A percentile compares a stretch with the other conserved stretches of the same genome.
Evolutionary conservation across 1,140 invertebrate species (phyloP).

Genomic region (Megalonaias nervosa): DNA sequence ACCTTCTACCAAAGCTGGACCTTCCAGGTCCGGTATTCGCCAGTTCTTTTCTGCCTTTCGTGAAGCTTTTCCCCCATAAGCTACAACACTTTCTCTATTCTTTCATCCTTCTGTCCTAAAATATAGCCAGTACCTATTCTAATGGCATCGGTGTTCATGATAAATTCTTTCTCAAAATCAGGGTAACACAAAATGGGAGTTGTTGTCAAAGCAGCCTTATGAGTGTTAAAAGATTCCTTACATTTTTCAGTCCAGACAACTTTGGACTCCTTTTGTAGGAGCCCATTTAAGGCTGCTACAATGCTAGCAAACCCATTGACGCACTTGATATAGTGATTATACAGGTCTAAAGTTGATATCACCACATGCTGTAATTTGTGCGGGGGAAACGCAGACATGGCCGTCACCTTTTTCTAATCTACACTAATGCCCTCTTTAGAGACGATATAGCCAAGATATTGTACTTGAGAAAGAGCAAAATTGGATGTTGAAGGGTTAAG

Average conservation of each 20-base stretch:
- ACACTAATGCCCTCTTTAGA: constrained; percentile 28
- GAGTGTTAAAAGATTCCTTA: constrained; percentile 7
- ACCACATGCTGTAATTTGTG: not conserved
- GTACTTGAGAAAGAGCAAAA: constrained; percentile 35
- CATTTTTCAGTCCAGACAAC: no score
- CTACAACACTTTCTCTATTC: constrained; percentile 18
- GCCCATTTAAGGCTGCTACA: constrained; percentile 22
- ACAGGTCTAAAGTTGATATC: not conserved
- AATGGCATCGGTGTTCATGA: no score
- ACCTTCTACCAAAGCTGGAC: constrained; percentile 32
- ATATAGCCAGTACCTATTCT: no score
- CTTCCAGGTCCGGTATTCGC: constrained; percentile 14
- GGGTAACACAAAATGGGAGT: constrained; percentile 30
- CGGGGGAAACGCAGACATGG: constrained; percentile 11
- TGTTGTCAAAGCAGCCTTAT: not conserved
- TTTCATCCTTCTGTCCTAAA: constrained; percentile 32
- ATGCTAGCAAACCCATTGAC: constrained; percentile 27
- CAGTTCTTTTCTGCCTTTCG: constrained; percentile 24
- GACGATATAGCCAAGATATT: constrained; percentile 43
- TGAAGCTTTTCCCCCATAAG: constrained; percentile 23
- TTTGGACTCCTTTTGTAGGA: constrained; percentile 3
- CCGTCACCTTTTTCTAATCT: no score
- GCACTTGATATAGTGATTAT: constrained; percentile 21
- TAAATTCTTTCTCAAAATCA: no score
- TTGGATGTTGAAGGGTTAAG: constrained; percentile 46